A percentile compares a stretch with the other conserved stretches of the same genome.
phyloP scores from a whole-genome alignment of 2,888 invertebrate species.

The Netelia melanura region DNA sequence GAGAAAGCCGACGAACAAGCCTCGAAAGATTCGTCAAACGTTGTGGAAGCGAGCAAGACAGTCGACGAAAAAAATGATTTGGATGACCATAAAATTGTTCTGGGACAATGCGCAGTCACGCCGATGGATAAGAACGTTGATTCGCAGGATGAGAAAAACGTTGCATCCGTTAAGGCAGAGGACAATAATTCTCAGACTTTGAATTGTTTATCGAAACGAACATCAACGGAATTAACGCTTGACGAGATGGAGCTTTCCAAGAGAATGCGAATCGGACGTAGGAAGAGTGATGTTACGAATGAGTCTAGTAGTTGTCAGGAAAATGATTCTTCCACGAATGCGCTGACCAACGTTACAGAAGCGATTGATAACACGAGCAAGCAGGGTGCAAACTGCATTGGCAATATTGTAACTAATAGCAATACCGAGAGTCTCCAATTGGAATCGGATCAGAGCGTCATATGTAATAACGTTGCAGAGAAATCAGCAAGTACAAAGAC shows the following conservation, averaged over 20 bases:
- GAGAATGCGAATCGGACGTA: slow-evolving; percentile 43
- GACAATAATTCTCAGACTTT: slow-evolving; percentile 25
- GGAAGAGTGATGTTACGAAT: slow-evolving; percentile 25
- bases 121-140: neutral
- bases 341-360: neutral
- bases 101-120: neutral
- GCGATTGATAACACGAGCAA: slow-evolving; percentile 5
- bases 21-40: neutral
- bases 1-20: neutral
- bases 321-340: neutral
- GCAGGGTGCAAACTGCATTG: slow-evolving; percentile 24
- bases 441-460: slow-evolving; percentile 12
- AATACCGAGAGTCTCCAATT: slow-evolving; percentile 18
- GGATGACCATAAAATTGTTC: neutral
- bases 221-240: slow-evolving; percentile 40
- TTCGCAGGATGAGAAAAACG: slow-evolving; percentile 26
- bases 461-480: slow-evolving; percentile 51
- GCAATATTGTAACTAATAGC: slow-evolving; percentile 55
- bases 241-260: slow-evolving; percentile 61
- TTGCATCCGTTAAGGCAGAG: neutral
- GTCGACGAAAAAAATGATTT: slow-evolving; percentile 2
- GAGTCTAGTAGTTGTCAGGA: slow-evolving; percentile 20
- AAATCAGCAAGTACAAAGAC: slow-evolving; percentile 7
- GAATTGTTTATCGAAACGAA: slow-evolving; percentile 46
- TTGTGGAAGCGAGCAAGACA: slow-evolving; percentile 5